phyloP scores from a whole-genome alignment of 2,113 vertebrate genomes.

The cattle (Bos taurus) region DNA sequence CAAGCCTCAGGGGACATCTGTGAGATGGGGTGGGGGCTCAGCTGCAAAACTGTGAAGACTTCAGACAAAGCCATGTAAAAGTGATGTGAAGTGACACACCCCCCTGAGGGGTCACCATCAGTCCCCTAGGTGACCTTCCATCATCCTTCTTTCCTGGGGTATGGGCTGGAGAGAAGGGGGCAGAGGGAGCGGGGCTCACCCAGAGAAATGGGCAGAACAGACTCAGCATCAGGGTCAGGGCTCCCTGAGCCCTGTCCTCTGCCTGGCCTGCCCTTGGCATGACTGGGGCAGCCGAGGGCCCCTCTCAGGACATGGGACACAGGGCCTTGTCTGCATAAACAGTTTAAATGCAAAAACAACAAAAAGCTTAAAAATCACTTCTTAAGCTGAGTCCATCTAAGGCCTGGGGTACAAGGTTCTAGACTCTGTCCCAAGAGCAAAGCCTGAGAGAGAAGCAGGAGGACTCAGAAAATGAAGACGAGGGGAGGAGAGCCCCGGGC shows the following conservation, averaged over 20 bases:
- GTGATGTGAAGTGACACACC: background rate
- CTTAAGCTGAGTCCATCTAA: background rate
- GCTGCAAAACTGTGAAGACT: background rate
- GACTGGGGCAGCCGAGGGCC: background rate
- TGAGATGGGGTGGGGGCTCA: background rate
- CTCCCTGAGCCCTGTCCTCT: background rate
- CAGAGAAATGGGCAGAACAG: background rate
- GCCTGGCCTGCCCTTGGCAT: background rate
- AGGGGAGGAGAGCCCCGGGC: background rate
- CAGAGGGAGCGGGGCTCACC: background rate
- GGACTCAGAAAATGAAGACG: background rate
- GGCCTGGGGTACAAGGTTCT: background rate
- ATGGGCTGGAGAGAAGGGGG: background rate
- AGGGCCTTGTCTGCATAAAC: background rate
- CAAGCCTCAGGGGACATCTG: background rate
- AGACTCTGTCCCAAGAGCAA: background rate
- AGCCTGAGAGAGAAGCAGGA: background rate
- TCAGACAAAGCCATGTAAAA: background rate
- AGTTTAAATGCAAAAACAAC: background rate
- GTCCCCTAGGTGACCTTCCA: background rate
- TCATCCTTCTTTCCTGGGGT: background rate
- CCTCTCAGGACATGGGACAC: background rate
- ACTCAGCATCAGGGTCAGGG: background rate
- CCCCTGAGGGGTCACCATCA: background rate
- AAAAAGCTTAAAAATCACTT: background rate